Conservation (phyloP, 2,797 vertebrate species). For the Sebastes umbrosus region DNA sequence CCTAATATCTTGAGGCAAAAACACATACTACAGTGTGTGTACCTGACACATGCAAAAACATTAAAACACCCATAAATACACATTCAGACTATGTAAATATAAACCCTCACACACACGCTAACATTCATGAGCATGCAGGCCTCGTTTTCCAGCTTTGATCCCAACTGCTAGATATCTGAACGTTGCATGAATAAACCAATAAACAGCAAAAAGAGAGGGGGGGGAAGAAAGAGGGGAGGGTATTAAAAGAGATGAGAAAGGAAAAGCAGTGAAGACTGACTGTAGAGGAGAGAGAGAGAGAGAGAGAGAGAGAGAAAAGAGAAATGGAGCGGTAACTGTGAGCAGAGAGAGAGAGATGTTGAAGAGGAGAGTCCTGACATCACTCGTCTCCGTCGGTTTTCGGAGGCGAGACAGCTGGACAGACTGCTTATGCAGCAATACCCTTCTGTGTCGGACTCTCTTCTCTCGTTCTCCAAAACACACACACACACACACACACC, state of each 20-base stretch:
- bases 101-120: not conserved
- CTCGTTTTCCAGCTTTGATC: constrained; percentile 53
- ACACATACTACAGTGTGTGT: not conserved
- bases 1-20: not conserved
- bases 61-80: constrained; percentile 6
- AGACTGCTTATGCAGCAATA: constrained; percentile 81
- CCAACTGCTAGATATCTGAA: constrained; percentile 43
- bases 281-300: not conserved
- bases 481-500: not conserved
- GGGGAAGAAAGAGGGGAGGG: not conserved
- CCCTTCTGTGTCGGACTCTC: constrained; percentile 70
- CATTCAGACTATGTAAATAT: not conserved
- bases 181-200: constrained; percentile 60
- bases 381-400: constrained; percentile 60
- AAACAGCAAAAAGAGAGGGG: constrained; percentile 29
- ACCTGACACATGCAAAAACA: not conserved
- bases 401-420: constrained; percentile 72
- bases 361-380: constrained; percentile 62
- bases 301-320: constrained; percentile 13
- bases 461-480: not conserved
- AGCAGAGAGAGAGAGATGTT: constrained; percentile 51
- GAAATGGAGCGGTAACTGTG: constrained; percentile 24
- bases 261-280: not conserved
- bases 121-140: constrained; percentile 49
- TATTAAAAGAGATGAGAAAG: constrained; percentile 7